These are phyloP conservation scores for Clarias batrachus DNA, from an alignment of 2,113 vertebrate genomes.

Conservation along the genomic window DNA sequence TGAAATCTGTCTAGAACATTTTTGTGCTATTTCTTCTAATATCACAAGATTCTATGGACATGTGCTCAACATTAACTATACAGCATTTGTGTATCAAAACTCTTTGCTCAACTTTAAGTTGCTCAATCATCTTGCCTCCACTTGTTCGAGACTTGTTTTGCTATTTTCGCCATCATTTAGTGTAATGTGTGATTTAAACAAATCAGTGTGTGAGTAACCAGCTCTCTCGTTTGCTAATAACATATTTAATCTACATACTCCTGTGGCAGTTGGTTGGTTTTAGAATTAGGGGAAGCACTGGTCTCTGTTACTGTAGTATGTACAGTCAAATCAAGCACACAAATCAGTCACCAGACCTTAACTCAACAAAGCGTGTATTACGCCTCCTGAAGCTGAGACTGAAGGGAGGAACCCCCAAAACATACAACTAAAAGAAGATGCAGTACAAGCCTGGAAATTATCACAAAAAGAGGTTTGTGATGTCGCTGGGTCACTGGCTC, in stretches of 20 bases:
- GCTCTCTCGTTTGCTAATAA: not conserved
- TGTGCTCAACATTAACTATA: slow-evolving; percentile 17
- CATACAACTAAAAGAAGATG: not conserved
- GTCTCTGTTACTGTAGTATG: not conserved
- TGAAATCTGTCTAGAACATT: too few species aligned
- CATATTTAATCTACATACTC: not conserved
- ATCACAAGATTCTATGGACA: not conserved
- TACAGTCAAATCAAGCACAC: not conserved
- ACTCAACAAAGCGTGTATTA: not conserved
- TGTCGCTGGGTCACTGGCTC: not conserved
- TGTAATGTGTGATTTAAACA: not conserved
- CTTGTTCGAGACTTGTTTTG: slow-evolving; percentile 1
- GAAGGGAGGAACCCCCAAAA: not conserved
- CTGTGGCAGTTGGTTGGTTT: not conserved
- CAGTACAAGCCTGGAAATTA: not conserved
- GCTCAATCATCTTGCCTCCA: slow-evolving; percentile 20
- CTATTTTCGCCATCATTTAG: not conserved
- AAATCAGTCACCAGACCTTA: not conserved
- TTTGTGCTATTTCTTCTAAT: not conserved
- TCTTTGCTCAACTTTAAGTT: slow-evolving; percentile 5
- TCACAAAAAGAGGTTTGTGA: not conserved
- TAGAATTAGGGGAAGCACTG: not conserved
- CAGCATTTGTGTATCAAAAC: not conserved
- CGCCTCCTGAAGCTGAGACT: not conserved
- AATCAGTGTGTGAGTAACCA: not conserved